These are phyloP conservation scores for Sesia apiformis DNA, from an alignment of 2,888 invertebrate genomes.

Conservation along the genomic window DNA sequence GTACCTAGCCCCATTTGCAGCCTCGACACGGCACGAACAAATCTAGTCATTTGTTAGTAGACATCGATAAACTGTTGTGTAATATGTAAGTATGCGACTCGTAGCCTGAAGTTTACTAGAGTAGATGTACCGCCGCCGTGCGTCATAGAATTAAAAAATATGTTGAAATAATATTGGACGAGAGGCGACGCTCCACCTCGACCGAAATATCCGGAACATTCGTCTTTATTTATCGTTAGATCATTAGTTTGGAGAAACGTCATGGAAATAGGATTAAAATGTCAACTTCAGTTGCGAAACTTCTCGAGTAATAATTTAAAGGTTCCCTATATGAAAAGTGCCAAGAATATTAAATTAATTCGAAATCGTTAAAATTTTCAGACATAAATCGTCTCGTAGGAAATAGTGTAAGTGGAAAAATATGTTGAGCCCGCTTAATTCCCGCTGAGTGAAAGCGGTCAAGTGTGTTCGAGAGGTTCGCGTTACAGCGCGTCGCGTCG, in stretches of 20 bases:
- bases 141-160: constrained; percentile 48
- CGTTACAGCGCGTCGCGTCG: constrained; percentile 24
- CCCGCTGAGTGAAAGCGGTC: constrained; percentile 44
- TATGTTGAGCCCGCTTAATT: constrained; percentile 48
- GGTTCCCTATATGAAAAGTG: too few relatives aligned
- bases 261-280: constrained; percentile 35
- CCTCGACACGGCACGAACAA: constrained; percentile 51
- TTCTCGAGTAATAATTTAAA: not conserved
- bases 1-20: constrained; percentile 64
- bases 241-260: constrained; percentile 13
- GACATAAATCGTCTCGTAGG: not conserved
- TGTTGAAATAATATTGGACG: constrained; percentile 39
- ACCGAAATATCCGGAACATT: constrained; percentile 51
- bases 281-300: constrained; percentile 7
- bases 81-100: constrained; percentile 36
- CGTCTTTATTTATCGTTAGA: constrained; percentile 11
- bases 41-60: constrained; percentile 65
- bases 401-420: constrained; percentile 19
- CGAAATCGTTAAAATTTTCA: too few relatives aligned
- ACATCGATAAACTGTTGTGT: constrained; percentile 62
- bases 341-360: too few relatives aligned
- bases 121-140: constrained; percentile 50
- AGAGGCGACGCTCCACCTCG: constrained; percentile 33
- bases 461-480: constrained; percentile 52
- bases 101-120: constrained; percentile 39